Evolutionary conservation across 1,140 invertebrate species (phyloP).

Genomic region (Drosophila biarmipes): DNA sequence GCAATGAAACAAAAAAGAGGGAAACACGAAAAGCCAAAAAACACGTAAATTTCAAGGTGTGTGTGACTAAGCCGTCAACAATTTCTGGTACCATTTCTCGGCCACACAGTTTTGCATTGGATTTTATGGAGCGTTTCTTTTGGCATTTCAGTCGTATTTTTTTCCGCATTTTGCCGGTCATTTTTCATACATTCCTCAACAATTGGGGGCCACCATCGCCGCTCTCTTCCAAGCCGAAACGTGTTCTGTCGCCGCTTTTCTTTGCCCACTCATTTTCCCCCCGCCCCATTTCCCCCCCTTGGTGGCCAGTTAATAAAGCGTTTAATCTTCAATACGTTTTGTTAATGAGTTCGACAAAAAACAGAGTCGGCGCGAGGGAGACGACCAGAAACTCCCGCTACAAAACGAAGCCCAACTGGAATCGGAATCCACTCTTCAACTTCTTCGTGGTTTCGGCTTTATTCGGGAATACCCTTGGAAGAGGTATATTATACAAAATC

Average conservation of each 20-base stretch:
- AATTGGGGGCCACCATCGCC: constrained; percentile 28
- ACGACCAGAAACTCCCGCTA: constrained; percentile 53
- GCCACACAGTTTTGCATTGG: constrained; percentile 42
- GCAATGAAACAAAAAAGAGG: constrained; percentile 51
- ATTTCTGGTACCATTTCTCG: constrained; percentile 60
- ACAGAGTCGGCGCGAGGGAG: constrained; percentile 1
- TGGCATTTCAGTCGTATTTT: constrained; percentile 35
- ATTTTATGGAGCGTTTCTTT: constrained; percentile 59
- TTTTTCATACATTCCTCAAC: constrained; percentile 57
- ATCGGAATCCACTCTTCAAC: constrained; percentile 53
- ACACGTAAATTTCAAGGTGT: constrained; percentile 65
- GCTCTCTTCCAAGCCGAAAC: constrained; percentile 33
- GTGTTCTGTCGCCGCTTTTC: constrained; percentile 53
- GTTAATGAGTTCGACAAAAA: constrained; percentile 69
- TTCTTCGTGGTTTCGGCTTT: constrained; percentile 9
- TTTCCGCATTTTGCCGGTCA: constrained; percentile 71
- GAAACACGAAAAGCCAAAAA: constrained; percentile 25
- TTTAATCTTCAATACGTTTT: constrained; percentile 74
- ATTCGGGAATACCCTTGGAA: constrained; percentile 2
- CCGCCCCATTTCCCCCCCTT: constrained; percentile 9
- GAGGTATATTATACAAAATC: neutral
- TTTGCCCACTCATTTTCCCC: constrained; percentile 40
- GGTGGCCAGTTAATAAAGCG: constrained; percentile 46
- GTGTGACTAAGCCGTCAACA: constrained; percentile 72
- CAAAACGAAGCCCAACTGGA: constrained; percentile 68